Evolutionary conservation across 1,140 invertebrate genomes (phyloP), one percentile per base, ranked within the genome.

Genomic region (Danaus plexippus): DNA sequence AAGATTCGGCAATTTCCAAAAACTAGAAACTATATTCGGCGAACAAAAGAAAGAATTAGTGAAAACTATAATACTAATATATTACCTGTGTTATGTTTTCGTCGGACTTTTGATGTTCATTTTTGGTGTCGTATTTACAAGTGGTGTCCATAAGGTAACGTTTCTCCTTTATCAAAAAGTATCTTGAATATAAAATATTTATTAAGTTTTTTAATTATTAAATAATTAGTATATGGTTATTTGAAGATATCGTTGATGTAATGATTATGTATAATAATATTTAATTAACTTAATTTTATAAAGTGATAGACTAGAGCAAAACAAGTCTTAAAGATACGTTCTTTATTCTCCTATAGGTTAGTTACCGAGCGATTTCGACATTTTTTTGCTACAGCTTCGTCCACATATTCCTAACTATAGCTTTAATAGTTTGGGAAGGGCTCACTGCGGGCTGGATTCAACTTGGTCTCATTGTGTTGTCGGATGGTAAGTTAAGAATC

Each of bases 311-410:
- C 5, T 42, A 40, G 40, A 12, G 49, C 47, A 11, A 7, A 13
- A 48, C 32, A 48, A 48, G 32, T 18, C 47, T 18, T 48, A 13
- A 48, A 11, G 32, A 41, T 18, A 10, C 11, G 40, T 52, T 46
- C 40, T 57, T 8, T 45, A 13, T 53, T 64, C 59, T 22, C 9
- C 71, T 76, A 32, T 67, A 85, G 82, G 68, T 74, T 8, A 84
- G 80, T 62, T 67, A 73, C 59, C 82, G 76, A 47, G 59, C 80
- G 9, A 74, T 86, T 47, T 67, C 75, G 11, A 75, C 79, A 0
- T 85, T 85, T 73, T 85, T 84, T 68, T 69, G 76, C 47, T 85
- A 85, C 64, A 76, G 79, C 44, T 85, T 85, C 69, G 71, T 84
- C 52, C 82, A 85, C 45, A 53, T 85, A 13, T 84, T 84, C 67